Base-by-base conservation (phyloP, 1,140 invertebrate genomes). In the Propsilocerus akamusi region DNA sequence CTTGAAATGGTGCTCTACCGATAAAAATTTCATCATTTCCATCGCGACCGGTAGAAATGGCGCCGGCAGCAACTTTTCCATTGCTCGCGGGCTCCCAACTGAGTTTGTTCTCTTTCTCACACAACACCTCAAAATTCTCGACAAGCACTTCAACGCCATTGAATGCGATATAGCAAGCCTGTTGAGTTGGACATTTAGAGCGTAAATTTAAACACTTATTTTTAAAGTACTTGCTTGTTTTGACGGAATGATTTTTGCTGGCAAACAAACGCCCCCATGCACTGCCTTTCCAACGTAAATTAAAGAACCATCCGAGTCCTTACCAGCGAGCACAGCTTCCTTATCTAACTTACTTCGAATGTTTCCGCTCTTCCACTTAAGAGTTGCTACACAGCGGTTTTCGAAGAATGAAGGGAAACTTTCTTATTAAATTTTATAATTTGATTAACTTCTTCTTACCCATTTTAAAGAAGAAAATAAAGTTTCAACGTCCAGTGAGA, bases 221-320 rank as follows among this genome's bases (percentile, higher is more conserved):
- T 37, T 14, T 4, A 37, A 37, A 6, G 6, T 37, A 37, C 32
- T 37, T 17, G 74, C 76, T n/a, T 17, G 5, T 11, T 47, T 47
- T 8, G 23, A 6, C 2, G 46, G 46, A 47, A 47, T 24, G 11
- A 47, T 47, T 47, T 47, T 47, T 24, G 23, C 22, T 7, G 25
- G 22, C 20, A 47, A 26, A 12, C 74, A 57, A 26, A 76, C 75
- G 3, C 74, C 74, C 46, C 69, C 67, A 51, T 77, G 71, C 59
- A 73, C 67, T 11, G 69, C 69, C 26, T 75, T 62, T 20, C 78
- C 78, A 26, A 78, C 68, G 63, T 77, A 81, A 17, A 80, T 60
- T n/a, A 68, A 62, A 59, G 78, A 77, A 14, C 77, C 77, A 47
- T 75, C 70, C 6, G 20, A 12, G 20, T 37, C 32, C 11, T 12